Base-by-base conservation (phyloP, 2,888 invertebrate genomes). In the Troides helena region DNA sequence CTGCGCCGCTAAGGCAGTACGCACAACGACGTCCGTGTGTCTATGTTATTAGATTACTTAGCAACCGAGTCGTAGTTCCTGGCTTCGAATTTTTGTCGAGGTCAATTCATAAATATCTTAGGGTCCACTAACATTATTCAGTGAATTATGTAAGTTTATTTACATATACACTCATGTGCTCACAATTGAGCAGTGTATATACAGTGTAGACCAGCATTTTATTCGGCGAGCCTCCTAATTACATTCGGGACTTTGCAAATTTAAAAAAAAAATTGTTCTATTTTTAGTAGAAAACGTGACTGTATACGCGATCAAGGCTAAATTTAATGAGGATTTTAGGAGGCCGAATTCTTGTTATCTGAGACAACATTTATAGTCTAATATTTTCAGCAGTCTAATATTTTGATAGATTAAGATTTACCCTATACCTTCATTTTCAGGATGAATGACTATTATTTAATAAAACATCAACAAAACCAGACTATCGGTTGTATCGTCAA, bases 311-410 rank as follows among this genome's bases (percentile, higher is more conserved):
- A 14, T 30, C 53, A 60, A 66, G 53, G 66, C 23, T 53, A 36
- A 53, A 53, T 53, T 60, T 50, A 66, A 50, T 66, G 36, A 66
- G 53, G 46, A 61, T n/a, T 14, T 66, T 60, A 60, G 25, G 66
- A 50, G 66, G 66, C 53, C 60, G 53, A 36, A 43, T 60, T 53
- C 21, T 65, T 60, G 60, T 66, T 66, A 60, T 60, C 12, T 21
- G 50, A 17, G 17, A 4, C 18, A 50, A 18, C 50, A 50, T 2
- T 50, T 2, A 50, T 50, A 14, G 17, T 50, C 17, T 50, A 18
- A 50, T 10, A 39, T 17, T 50, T 50, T 50, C 18, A 18, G 17
- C 58, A 58, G 23, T 58, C 18, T 23, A 58, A 58, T 14, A 21
- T 12, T 58, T 58, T 58, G 21, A 14, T 2, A 18, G 17, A 17